These are phyloP conservation scores for Hydrocynus forskahlii DNA, from an alignment of 2,797 vertebrate genomes.

Conservation along the genomic window DNA sequence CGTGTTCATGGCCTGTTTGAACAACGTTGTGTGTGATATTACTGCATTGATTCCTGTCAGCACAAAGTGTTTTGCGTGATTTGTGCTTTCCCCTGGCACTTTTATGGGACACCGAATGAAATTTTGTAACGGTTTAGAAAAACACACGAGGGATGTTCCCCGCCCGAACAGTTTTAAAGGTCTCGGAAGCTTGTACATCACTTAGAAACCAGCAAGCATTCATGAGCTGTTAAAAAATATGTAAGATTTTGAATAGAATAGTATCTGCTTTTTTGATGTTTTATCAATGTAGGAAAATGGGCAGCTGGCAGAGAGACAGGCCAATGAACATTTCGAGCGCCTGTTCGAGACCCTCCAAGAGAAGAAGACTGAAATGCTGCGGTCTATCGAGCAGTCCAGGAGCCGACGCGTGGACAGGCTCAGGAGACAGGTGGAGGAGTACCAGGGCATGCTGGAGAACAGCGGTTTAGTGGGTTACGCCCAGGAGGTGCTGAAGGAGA, in stretches of 20 bases:
- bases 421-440: conserved; percentile 89
- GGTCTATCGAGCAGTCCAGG: conserved; percentile 86
- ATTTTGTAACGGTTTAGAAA: background rate
- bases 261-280: background rate
- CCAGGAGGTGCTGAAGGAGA: conserved; percentile 98
- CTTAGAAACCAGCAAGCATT: too few species aligned
- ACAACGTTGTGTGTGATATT: background rate
- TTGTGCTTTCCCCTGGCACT: background rate
- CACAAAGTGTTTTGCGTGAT: background rate
- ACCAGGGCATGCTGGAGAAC: conserved; percentile 96
- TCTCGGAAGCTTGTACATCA: too few species aligned
- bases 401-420: conserved; percentile 85
- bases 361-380: conserved; percentile 85
- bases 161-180: too few species aligned
- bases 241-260: background rate
- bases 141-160: background rate
- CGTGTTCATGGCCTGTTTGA: background rate
- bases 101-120: background rate
- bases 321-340: conserved; percentile 87
- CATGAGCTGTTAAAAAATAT: background rate
- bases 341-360: conserved; percentile 89
- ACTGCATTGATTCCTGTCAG: background rate
- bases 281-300: conserved; percentile 76
- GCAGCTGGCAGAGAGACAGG: conserved; percentile 85
- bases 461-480: conserved; percentile 95